Evolutionary conservation across 2,797 vertebrate species (phyloP), one percentile per base, ranked within the genome.

Genomic region (Siniperca obscura): DNA sequence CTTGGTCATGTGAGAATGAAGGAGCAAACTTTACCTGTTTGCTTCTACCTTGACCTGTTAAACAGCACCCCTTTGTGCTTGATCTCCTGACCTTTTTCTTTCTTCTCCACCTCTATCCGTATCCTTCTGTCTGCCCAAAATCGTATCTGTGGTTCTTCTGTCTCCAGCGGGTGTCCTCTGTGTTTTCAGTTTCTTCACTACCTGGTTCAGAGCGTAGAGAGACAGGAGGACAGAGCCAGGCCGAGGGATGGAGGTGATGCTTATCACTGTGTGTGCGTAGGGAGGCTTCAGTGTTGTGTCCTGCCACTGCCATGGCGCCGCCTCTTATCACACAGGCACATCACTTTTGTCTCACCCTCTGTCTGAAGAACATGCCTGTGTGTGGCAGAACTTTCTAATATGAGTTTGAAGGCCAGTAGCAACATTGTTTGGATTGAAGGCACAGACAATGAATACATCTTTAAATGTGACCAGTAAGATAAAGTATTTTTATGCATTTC

Each of bases 271-370:
- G 67, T 38, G 65, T 52, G 68, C n/a, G 88, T 90, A 89, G 90
- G 93, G 92, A 95, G 94, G 46, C 93, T 93, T 94, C 92, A 88
- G 94, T 95, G 94, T 96, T 95, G 91, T 90, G 95, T 96, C 95
- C 95, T 95, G 84, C 70, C 83, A 88, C 92, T 91, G 78, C 65
- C 12, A 65, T 96, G 96, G 96, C 95, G 94, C 96, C 96, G 93
- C 87, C 74, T 93, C 92, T 97, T 97, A 96, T 96, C 95, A 91
- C 84, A 81, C 79, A 91, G 92, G 90, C 93, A 92, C 93, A 96
- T 96, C 96, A 73, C 94, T 96, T 95, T 94, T 94, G 96, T 95
- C 93, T 95, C 95, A 95, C 91, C 92, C 94, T 93, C 91, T 86
- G 83, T 93, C 91, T 86, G 83, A 93, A 91, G 88, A 81, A 90